A percentile compares a stretch with the other conserved stretches of the same genome.
phyloP scores from a whole-genome alignment of 2,113 vertebrate species.

The Macheiramphus alcinus region DNA sequence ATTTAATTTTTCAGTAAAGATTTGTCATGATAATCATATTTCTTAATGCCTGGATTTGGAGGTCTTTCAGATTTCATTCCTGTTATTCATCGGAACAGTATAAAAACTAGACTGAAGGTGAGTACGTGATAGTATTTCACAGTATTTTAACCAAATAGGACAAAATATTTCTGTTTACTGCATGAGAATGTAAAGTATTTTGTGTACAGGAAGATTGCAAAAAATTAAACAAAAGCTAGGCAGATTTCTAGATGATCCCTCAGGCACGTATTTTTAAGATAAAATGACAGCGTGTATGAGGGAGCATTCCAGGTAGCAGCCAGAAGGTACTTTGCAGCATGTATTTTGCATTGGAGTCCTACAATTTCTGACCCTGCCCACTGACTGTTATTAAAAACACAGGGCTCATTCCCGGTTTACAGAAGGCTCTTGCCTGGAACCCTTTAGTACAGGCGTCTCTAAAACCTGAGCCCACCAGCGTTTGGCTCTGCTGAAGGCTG shows the following conservation, averaged over 20 bases:
- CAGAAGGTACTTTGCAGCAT: not conserved
- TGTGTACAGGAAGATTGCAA: not conserved
- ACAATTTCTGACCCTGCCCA: not conserved
- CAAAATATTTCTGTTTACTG: not conserved
- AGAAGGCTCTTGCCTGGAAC: not conserved
- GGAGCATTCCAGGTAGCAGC: not conserved
- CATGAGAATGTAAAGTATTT: not conserved
- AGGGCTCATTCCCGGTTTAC: not conserved
- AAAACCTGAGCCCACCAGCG: not conserved
- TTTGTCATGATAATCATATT: not conserved
- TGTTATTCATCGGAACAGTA: not conserved
- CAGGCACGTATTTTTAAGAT: not conserved
- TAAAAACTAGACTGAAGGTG: not conserved
- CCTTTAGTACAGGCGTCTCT: not conserved
- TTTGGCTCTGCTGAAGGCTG: not conserved
- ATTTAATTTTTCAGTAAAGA: slow-evolving; percentile 37
- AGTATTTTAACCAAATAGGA: not conserved
- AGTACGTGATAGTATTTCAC: not conserved
- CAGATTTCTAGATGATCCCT: not conserved
- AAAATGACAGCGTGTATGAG: not conserved
- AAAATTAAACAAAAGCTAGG: not conserved
- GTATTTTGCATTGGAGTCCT: not conserved
- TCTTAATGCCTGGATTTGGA: not conserved
- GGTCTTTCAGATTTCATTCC: not conserved
- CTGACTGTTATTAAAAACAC: not conserved